Conservation (phyloP, 2,888 invertebrate species). For the Pseudococcus longispinus region DNA sequence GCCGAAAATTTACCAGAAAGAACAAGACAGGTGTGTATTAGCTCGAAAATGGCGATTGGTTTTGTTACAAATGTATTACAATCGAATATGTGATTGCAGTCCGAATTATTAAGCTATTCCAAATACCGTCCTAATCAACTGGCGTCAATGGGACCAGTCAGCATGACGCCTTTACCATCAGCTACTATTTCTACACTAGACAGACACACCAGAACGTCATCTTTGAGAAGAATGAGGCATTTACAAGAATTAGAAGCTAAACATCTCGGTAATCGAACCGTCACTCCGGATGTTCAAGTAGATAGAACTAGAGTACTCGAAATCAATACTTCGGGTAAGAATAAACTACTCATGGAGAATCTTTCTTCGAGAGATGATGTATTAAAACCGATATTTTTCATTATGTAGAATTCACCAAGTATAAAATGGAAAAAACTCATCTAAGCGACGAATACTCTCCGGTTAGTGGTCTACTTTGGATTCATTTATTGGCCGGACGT, state of each 20-base stretch:
- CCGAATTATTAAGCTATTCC: slow-evolving; percentile 63
- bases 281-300: slow-evolving; percentile 58
- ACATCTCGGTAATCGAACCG: slow-evolving; percentile 60
- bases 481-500: slow-evolving; percentile 86
- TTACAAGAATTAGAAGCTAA: slow-evolving; percentile 74
- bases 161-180: slow-evolving; percentile 57
- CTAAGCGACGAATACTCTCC: slow-evolving; percentile 64
- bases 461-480: slow-evolving; percentile 88
- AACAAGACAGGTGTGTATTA: slow-evolving; percentile 64
- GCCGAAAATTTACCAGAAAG: slow-evolving; percentile 76
- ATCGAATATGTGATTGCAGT: slow-evolving; percentile 57
- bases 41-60: neutral
- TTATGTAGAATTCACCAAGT: slow-evolving; percentile 82
- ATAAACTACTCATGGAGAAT: no score
- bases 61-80: neutral
- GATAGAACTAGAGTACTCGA: slow-evolving; percentile 72
- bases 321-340: slow-evolving; percentile 83
- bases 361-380: no score
- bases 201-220: slow-evolving; percentile 69
- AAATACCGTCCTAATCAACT: slow-evolving; percentile 60
- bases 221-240: slow-evolving; percentile 81
- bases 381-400: slow-evolving; percentile 35
- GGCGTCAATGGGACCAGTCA: slow-evolving; percentile 60
- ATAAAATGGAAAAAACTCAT: slow-evolving; percentile 80
- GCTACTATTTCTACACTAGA: slow-evolving; percentile 59